Evolutionary conservation across 2,113 vertebrate genomes (phyloP), one percentile per base, ranked within the genome.

Genomic region (Irena cyanogastra): DNA sequence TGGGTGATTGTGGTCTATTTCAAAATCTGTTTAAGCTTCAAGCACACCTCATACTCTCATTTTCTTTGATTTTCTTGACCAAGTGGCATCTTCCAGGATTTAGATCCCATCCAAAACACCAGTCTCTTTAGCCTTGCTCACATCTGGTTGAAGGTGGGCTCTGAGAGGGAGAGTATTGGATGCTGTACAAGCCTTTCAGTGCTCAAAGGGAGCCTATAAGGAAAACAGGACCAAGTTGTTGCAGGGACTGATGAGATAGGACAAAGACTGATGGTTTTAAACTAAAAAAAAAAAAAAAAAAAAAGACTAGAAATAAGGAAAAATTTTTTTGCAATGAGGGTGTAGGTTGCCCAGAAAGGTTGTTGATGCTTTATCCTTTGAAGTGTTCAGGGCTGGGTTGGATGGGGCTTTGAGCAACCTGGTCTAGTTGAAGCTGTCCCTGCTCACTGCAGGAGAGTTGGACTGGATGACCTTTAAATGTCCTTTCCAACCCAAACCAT

Each of bases 331-430:
- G 16, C 16, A 7, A 0, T 70, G 27, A 44, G 13, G 7, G 7
- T 76, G 41, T 2, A 14, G 2, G 0, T 17, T 74, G 4, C 49
- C 10, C 27, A 30, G 8, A 53, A 10, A 39, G 1, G 28, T 18
- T 15, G 11, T 41, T 0, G 0, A 6, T 39, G 35, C 3, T 5
- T 5, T 21, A 41, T 19, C 8, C 9, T 21, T 28, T 13, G 15
- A 21, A 71, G 17, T 26, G 11, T 66, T 56, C 10, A 19, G 49
- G 15, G 30, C 23, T 16, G 49, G 27, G 12, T 35, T 33, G 42
- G 57, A 50, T 1, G 0, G 6, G 18, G 16, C 14, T 89, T 37
- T 39, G 41, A 27, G 37, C 33, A 71, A 9, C 16, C 9, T 76
- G 22, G 7, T 22, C 4, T 16, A 10, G 18, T 28, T 49, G 33